Conservation (phyloP, 2,797 vertebrate genomes). For the Melanotaenia trifasciata region DNA sequence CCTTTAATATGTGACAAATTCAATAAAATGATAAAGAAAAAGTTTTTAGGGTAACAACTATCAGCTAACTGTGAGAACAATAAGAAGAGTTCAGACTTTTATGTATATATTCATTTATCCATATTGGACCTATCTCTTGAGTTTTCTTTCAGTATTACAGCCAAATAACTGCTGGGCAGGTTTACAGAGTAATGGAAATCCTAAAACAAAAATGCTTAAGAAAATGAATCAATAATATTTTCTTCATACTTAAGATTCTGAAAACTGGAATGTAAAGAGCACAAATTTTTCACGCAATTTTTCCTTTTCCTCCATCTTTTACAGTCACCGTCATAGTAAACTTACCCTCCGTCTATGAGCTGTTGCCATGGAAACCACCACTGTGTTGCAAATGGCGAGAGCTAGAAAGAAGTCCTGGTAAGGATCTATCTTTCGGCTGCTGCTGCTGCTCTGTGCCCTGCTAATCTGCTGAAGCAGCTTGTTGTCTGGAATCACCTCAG, state of each 20-base stretch:
- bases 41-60: neutral
- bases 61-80: neutral
- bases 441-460: slow-evolving; percentile 71
- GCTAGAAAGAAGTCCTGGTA: slow-evolving; percentile 94
- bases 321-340: slow-evolving; percentile 47
- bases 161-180: too few species aligned
- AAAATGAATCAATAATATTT: neutral
- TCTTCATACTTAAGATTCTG: neutral
- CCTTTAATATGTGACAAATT: slow-evolving; percentile 44
- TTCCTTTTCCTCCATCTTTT: slow-evolving; percentile 52
- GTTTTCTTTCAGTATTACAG: too few species aligned
- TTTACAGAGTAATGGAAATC: neutral
- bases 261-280: slow-evolving; percentile 6
- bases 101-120: too few species aligned
- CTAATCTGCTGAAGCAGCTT: slow-evolving; percentile 86
- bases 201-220: neutral
- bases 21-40: neutral
- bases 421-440: slow-evolving; percentile 68
- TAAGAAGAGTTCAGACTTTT: neutral
- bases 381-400: slow-evolving; percentile 96
- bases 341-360: slow-evolving; percentile 91
- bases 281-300: slow-evolving; percentile 33
- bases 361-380: slow-evolving; percentile 93
- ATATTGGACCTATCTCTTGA: too few species aligned
- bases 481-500: slow-evolving; percentile 91